Conservation (phyloP, 2,797 vertebrate genomes). For the Amniataba percoides region DNA sequence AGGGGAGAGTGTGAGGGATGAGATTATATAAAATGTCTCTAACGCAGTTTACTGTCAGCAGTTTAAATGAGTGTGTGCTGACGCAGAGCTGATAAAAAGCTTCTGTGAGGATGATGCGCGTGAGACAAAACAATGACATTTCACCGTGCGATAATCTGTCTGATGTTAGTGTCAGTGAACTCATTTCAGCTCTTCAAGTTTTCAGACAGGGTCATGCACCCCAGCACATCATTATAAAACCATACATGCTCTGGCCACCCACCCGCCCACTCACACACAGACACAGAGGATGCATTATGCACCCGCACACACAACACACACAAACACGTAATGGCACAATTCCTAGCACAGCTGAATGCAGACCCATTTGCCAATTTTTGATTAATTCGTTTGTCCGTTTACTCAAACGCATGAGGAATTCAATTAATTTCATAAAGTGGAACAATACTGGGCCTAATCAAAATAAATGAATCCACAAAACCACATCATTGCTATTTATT, state of each 20-base stretch:
- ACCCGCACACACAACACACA: slow-evolving; percentile 15
- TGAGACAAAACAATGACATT: slow-evolving; percentile 27
- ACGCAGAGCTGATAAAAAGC: not conserved
- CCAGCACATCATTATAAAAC: slow-evolving; percentile 46
- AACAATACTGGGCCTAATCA: slow-evolving; percentile 81
- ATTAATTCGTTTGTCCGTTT: slow-evolving; percentile 80
- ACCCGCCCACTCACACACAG: slow-evolving; percentile 22
- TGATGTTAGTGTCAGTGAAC: slow-evolving; percentile 38
- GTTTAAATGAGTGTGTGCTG: slow-evolving; percentile 4
- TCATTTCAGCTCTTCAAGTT: slow-evolving; percentile 38
- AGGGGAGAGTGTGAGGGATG: not conserved
- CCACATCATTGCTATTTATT: slow-evolving; percentile 80
- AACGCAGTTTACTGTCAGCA: not conserved
- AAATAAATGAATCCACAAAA: slow-evolving; percentile 83
- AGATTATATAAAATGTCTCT: not conserved
- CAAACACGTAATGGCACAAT: slow-evolving; percentile 36
- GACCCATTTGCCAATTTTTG: slow-evolving; percentile 73
- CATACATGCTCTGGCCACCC: slow-evolving; percentile 28
- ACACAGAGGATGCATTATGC: slow-evolving; percentile 32
- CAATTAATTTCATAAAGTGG: slow-evolving; percentile 81
- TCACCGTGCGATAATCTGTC: slow-evolving; percentile 35
- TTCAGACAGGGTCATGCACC: slow-evolving; percentile 38
- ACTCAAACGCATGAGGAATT: slow-evolving; percentile 75
- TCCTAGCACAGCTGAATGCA: slow-evolving; percentile 63
- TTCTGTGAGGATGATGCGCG: not conserved